phyloP scores from a whole-genome alignment of 53 echinoderm and acorn worm species.

The Patiria pectinifera region DNA sequence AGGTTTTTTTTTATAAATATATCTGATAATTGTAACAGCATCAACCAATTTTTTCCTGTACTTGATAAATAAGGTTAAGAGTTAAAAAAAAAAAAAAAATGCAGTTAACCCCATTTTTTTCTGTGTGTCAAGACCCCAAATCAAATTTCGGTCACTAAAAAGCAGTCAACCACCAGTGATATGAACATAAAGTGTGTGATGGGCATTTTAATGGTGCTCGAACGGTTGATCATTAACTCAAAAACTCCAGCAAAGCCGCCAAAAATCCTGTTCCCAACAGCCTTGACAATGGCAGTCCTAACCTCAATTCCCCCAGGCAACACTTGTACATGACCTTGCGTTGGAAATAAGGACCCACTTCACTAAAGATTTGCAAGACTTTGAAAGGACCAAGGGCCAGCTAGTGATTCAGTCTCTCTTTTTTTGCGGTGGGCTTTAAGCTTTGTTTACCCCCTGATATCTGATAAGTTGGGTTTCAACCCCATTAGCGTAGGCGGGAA shows the following conservation, averaged over 20 bases:
- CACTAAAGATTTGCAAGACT: not conserved
- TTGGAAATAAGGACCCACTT: not conserved
- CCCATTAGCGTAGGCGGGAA: conserved; percentile 33
- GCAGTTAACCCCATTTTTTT: too few species aligned
- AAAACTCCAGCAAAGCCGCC: not conserved
- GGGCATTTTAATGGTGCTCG: not conserved
- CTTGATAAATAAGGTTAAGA: too few species aligned
- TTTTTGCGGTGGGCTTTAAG: not conserved
- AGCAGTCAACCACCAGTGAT: not conserved
- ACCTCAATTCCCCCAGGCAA: not conserved
- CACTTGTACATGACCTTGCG: not conserved
- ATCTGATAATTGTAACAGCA: too few species aligned
- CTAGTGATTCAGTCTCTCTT: not conserved
- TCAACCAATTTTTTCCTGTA: too few species aligned
- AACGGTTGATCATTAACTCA: not conserved
- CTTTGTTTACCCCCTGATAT: conserved; percentile 24
- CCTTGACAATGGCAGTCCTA: not conserved
- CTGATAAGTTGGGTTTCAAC: conserved; percentile 5
- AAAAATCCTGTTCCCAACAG: not conserved
- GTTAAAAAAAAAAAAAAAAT: too few species aligned
- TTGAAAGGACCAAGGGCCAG: not conserved
- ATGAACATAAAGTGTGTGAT: not conserved
- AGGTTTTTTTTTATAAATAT: too few species aligned
- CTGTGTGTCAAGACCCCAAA: too few species aligned
- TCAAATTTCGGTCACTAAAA: not conserved